A percentile compares a stretch with the other conserved stretches of the same genome.
These are phyloP conservation scores for Tachypleus tridentatus DNA, from an alignment of 1,140 invertebrate genomes.

Conservation along the genomic window DNA sequence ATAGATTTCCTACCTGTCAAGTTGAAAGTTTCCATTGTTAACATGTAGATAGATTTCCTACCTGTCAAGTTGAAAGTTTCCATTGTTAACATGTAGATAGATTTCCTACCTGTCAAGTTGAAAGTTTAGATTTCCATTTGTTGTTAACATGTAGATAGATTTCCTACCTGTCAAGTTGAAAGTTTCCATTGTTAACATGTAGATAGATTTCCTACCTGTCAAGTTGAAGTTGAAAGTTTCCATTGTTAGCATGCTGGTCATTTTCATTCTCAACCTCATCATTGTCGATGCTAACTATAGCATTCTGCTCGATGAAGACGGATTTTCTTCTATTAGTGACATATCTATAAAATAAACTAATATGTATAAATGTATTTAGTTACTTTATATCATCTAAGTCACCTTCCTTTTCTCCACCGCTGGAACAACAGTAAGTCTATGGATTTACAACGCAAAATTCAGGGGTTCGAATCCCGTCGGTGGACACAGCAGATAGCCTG, in stretches of 20 bases:
- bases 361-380: too few species aligned
- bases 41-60: slow-evolving; percentile 27
- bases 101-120: slow-evolving; percentile 48
- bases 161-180: slow-evolving; percentile 50
- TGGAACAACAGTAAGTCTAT: too few species aligned
- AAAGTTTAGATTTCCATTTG: slow-evolving; percentile 48
- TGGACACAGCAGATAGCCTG: too few species aligned
- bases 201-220: slow-evolving; percentile 51
- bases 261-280: not conserved
- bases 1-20: slow-evolving; percentile 45
- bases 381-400: too few species aligned
- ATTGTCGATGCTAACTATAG: too few species aligned
- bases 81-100: too few species aligned
- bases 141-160: slow-evolving; percentile 25
- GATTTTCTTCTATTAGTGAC: too few species aligned
- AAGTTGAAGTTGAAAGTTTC: slow-evolving; percentile 49
- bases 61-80: slow-evolving; percentile 42
- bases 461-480: too few species aligned
- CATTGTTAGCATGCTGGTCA: slow-evolving; percentile 28
- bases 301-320: too few species aligned
- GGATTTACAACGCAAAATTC: too few species aligned
- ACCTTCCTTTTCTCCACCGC: too few species aligned
- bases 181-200: slow-evolving; percentile 38
- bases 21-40: slow-evolving; percentile 44
- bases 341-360: too few species aligned